A percentile compares a stretch with the other conserved stretches of the same genome.
Evolutionary conservation across 2,113 vertebrate genomes (phyloP).

Genomic region (Varanus salvator): DNA sequence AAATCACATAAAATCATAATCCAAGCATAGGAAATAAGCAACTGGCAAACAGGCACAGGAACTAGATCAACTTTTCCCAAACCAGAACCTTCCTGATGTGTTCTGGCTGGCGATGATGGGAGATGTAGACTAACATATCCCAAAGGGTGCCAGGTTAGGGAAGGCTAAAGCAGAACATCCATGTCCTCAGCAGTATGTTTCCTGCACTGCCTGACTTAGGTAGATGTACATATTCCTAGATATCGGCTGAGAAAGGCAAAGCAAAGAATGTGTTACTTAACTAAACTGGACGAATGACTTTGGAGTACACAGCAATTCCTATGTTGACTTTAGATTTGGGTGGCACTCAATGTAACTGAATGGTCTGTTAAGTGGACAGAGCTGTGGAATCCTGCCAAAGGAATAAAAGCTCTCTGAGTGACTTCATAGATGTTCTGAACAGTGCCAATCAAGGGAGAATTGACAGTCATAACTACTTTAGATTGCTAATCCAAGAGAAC

Average conservation of each 20-base stretch:
- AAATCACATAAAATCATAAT: not conserved
- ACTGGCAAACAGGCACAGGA: no score
- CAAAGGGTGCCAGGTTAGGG: not conserved
- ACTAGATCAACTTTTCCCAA: not conserved
- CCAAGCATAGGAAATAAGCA: not conserved
- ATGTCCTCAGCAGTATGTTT: not conserved
- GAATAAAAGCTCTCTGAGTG: constrained; percentile 15
- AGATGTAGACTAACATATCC: no score
- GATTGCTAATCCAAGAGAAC: not conserved
- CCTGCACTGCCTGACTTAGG: not conserved
- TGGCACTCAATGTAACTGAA: constrained; percentile 56
- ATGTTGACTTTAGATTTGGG: constrained; percentile 61
- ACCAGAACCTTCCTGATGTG: no score
- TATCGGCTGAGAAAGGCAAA: not conserved
- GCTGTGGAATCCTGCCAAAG: constrained; percentile 53
- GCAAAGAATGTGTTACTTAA: constrained; percentile 5
- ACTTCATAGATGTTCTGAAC: not conserved
- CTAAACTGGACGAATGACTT: constrained; percentile 28
- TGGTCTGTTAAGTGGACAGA: constrained; percentile 44
- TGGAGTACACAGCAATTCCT: constrained; percentile 41
- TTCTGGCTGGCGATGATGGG: no score
- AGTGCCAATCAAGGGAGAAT: not conserved
- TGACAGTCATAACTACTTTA: not conserved
- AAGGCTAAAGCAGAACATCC: not conserved
- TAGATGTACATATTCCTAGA: not conserved